A percentile compares a stretch with the other conserved stretches of the same genome.
phyloP scores from a whole-genome alignment of 1,140 invertebrate genomes.

The Heterodera schachtii region DNA sequence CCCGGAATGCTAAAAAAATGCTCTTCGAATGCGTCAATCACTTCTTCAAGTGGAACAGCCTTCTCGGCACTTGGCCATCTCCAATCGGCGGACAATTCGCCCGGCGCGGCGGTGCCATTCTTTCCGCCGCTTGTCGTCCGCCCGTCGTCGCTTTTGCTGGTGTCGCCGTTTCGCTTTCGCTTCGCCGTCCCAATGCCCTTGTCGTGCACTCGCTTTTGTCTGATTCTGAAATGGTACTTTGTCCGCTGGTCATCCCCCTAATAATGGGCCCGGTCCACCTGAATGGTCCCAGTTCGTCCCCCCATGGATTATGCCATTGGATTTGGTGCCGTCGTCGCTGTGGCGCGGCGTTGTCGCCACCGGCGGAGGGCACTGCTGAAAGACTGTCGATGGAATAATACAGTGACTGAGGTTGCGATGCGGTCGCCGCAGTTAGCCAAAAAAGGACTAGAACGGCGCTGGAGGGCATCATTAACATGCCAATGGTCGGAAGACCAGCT shows the following conservation, averaged over 20 bases:
- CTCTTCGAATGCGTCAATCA: not conserved
- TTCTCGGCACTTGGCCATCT: conserved; percentile 15
- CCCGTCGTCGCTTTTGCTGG: not conserved
- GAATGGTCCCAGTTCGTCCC: conserved; percentile 4
- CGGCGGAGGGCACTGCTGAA: not conserved
- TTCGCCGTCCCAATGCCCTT: not conserved
- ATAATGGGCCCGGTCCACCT: not conserved
- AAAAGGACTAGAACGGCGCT: not conserved
- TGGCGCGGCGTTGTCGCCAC: not conserved
- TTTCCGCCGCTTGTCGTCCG: not conserved
- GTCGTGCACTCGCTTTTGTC: not conserved
- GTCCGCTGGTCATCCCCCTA: not conserved
- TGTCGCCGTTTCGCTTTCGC: not conserved
- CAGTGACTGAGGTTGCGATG: not conserved
- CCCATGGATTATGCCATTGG: not conserved
- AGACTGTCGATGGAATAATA: not conserved
- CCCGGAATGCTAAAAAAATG: too few species aligned
- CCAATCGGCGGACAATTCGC: conserved; percentile 19
- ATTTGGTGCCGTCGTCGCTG: not conserved
- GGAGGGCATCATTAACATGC: not conserved
- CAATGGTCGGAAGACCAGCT: too few species aligned
- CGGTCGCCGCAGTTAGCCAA: not conserved
- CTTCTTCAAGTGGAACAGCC: conserved; percentile 3
- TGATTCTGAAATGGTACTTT: not conserved
- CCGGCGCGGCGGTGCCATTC: not conserved